Evolutionary conservation across 2,888 invertebrate genomes (phyloP).

Genomic region (Mythimna vitellina): DNA sequence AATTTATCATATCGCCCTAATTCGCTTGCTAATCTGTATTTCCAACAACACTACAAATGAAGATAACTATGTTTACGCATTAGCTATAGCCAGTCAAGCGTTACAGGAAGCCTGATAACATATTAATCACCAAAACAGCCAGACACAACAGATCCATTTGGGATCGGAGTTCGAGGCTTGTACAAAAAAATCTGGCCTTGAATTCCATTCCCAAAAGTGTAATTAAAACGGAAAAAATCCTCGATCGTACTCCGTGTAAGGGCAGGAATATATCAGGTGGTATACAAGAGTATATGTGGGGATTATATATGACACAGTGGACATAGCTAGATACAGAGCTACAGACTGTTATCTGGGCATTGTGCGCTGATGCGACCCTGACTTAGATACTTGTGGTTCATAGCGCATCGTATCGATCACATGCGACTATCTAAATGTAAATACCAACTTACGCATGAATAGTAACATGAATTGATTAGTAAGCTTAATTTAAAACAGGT

Average conservation of each 20-base stretch:
- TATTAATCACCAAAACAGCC: constrained; percentile 14
- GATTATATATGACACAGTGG: constrained; percentile 22
- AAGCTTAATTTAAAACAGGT: constrained; percentile 13
- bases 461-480: constrained; percentile 10
- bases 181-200: constrained; percentile 23
- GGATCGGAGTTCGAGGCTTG: neutral
- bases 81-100: constrained; percentile 1
- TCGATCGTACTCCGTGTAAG: constrained; percentile 11
- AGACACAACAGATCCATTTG: constrained; percentile 17
- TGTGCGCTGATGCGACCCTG: constrained; percentile 68
- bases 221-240: constrained; percentile 32
- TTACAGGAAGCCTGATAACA: constrained; percentile 27
- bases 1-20: constrained; percentile 22
- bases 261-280: constrained; percentile 26
- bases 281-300: constrained; percentile 8
- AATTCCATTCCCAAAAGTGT: constrained; percentile 43
- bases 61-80: constrained; percentile 23
- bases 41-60: constrained; percentile 12
- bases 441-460: constrained; percentile 22
- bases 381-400: constrained; percentile 66
- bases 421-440: constrained; percentile 44
- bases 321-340: constrained; percentile 45
- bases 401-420: constrained; percentile 51
- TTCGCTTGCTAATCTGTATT: constrained; percentile 24
- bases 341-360: constrained; percentile 65